Conservation (phyloP, 2,797 vertebrate genomes). For the Coreius guichenoti region DNA sequence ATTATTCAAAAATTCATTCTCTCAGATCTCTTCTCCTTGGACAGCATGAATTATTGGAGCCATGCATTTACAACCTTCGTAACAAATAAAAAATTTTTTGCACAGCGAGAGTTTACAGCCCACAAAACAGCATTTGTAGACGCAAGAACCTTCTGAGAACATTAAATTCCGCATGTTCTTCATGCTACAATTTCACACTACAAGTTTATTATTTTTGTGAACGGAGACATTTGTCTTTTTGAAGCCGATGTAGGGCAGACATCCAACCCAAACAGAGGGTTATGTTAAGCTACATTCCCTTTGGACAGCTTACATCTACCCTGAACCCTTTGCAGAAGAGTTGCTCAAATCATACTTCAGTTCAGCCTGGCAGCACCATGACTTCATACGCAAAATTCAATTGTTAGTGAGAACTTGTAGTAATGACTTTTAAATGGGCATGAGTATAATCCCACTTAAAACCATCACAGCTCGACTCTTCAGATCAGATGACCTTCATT, state of each 20-base stretch:
- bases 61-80: slow-evolving; percentile 6
- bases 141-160: background rate
- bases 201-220: slow-evolving; percentile 19
- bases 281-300: slow-evolving; percentile 15
- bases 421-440: slow-evolving; percentile 56
- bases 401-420: slow-evolving; percentile 26
- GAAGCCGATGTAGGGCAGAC: background rate
- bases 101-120: background rate
- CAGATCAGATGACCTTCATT: slow-evolving; percentile 58
- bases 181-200: background rate
- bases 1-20: slow-evolving; percentile 47
- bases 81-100: slow-evolving; percentile 37
- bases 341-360: slow-evolving; percentile 41
- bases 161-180: background rate
- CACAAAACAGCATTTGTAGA: background rate
- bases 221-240: background rate
- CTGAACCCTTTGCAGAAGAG: slow-evolving; percentile 27
- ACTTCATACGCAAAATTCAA: slow-evolving; percentile 37
- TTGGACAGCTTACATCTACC: slow-evolving; percentile 5
- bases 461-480: slow-evolving; percentile 32
- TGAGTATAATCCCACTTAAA: slow-evolving; percentile 40
- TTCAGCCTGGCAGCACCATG: background rate
- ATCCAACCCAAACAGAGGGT: slow-evolving; percentile 24
- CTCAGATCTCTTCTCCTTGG: slow-evolving; percentile 47
- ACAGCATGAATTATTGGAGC: slow-evolving; percentile 51